phyloP scores from a whole-genome alignment of 30 jellyfish, hydroid and myxozoan species.

The Chrysaora quinquecirrha region DNA sequence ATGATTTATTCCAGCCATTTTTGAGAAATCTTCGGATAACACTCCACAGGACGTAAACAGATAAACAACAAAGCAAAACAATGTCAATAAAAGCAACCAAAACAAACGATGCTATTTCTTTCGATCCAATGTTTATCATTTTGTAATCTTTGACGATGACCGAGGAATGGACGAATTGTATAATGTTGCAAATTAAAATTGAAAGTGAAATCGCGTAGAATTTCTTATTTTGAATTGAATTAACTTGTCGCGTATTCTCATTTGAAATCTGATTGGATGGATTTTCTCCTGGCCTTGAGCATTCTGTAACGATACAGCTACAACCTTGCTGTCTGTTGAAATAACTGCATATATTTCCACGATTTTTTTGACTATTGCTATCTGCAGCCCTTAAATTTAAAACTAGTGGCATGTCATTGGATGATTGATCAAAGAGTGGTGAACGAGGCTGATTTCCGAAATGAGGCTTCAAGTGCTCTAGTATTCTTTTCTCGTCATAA shows the following conservation, averaged over 20 bases:
- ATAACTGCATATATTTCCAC: background rate
- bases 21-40: constrained; percentile 17
- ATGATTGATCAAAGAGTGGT: background rate
- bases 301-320: background rate
- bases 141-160: constrained; percentile 22
- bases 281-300: background rate
- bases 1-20: constrained; percentile 59
- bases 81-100: constrained; percentile 25
- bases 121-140: constrained; percentile 29
- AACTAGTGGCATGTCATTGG: background rate
- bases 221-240: constrained; percentile 7
- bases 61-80: constrained; percentile 7
- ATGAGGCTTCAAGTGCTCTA: constrained; percentile 16
- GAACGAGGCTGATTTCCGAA: background rate
- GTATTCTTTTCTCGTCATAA: constrained; percentile 22
- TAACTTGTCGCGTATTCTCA: background rate
- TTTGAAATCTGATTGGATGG: background rate
- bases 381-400: no score
- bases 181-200: background rate
- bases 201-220: constrained; percentile 13
- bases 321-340: background rate
- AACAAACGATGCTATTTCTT: constrained; percentile 22
- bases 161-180: constrained; percentile 12
- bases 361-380: background rate
- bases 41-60: constrained; percentile 1